Evolutionary conservation across 2,113 vertebrate species (phyloP), one percentile per base, ranked within the genome.

Genomic region (Apus apus): DNA sequence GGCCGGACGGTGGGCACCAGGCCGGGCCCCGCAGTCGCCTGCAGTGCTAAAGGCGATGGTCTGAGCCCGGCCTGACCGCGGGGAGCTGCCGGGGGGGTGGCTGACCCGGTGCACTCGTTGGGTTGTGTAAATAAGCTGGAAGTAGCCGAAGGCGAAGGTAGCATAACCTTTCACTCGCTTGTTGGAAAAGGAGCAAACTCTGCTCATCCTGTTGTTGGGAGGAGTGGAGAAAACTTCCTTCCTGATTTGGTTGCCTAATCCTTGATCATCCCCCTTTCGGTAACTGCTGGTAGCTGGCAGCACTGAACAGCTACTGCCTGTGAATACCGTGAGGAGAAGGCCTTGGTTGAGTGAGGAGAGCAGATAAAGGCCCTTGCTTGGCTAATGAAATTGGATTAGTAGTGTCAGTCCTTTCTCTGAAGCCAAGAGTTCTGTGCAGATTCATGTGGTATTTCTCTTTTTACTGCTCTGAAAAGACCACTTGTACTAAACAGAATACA

Each of bases 321-420:
- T 43, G 14, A 43, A 13, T 11, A 43, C 40, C 9, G 40, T 43
- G 40, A 43, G 40, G 13, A 12, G 12, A 12, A 43, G 40, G 40
- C 40, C 40, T 14, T 14, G 40, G 40, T 43, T 43, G 40, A 43
- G 46, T 9, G 19, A 48, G 46, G 46, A 48, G 20, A 4, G 60
- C 7, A 16, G 11, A 8, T 11, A 15, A 2, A 36, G 53, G 30
- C 45, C 46, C 19, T 17, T 6, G 7, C 43, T 10, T 11, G 22
- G 4, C 29, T 20, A 3, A 13, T 0, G 9, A 12, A 7, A 1
- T 1, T 8, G 2, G 2, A 9, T 20, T 2, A 8, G 64, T 5
- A 13, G 32, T 1, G 6, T 17, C 17, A 1, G 19, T 2, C 36
- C 36, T 51, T 16, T 19, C 22, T 9, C 57, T 19, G 16, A 19